Conservation (phyloP, 2,797 vertebrate genomes). For the Liasis olivaceus region DNA sequence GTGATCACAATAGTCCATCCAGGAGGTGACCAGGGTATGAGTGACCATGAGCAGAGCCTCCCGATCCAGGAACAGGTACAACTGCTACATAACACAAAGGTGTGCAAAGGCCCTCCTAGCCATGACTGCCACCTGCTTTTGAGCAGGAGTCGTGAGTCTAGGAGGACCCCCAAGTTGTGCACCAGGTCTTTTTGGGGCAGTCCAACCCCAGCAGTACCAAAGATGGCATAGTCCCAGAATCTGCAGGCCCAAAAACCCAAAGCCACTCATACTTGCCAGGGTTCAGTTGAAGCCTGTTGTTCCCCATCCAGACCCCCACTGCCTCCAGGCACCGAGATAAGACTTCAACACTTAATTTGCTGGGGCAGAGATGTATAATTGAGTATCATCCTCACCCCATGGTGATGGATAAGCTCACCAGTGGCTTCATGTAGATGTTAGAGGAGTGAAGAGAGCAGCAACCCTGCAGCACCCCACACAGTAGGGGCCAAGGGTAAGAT, state of each 20-base stretch:
- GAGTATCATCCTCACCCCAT: not conserved
- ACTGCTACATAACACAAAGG: not conserved
- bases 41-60: not conserved
- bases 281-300: not conserved
- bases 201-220: no score
- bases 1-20: not conserved
- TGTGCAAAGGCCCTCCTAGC: not conserved
- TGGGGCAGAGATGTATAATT: not conserved
- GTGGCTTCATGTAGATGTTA: not conserved
- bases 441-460: not conserved
- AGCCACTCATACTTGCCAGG: not conserved
- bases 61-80: not conserved
- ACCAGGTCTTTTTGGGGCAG: not conserved
- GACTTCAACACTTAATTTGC: not conserved
- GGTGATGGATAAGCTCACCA: not conserved
- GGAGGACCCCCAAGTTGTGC: not conserved
- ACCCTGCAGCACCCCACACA: not conserved
- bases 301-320: not conserved
- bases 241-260: not conserved
- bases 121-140: not conserved
- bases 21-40: not conserved
- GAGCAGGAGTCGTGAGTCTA: not conserved
- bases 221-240: not conserved
- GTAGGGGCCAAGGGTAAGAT: not conserved
- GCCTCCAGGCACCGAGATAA: not conserved